These are phyloP conservation scores for Manis javanica DNA, from an alignment of 2,797 vertebrate species.

Conservation along the genomic window DNA sequence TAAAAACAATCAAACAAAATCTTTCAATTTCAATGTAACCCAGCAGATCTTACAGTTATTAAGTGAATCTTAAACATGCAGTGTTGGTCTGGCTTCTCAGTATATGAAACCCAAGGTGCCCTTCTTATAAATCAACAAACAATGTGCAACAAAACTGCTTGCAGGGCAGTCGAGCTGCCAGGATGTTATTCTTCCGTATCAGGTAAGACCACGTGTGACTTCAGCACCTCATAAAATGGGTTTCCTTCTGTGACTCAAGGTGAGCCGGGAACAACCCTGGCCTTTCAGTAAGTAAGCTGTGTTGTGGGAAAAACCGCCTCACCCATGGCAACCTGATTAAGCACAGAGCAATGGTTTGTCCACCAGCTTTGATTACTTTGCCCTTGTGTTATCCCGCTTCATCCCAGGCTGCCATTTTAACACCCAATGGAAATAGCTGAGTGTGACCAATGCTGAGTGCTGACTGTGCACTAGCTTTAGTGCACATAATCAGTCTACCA, in stretches of 20 bases:
- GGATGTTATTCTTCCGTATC: not conserved
- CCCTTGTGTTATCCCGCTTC: not conserved
- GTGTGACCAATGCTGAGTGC: not conserved
- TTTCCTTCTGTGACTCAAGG: not conserved
- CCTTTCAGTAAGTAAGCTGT: not conserved
- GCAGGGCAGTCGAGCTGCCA: not conserved
- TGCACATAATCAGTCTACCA: not conserved
- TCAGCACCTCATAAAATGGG: not conserved
- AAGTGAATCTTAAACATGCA: not conserved
- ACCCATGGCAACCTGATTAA: accelerated
- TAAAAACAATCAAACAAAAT: not conserved
- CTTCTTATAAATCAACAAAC: not conserved
- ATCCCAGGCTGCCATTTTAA: not conserved
- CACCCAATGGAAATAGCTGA: not conserved
- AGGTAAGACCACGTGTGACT: not conserved
- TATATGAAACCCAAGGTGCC: not conserved
- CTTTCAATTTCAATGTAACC: not conserved
- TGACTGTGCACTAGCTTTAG: not conserved
- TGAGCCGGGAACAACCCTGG: not conserved
- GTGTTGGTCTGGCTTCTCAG: not conserved
- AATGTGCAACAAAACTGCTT: not conserved
- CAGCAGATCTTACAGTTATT: not conserved
- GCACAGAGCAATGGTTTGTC: not conserved
- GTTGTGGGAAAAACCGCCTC: not conserved
- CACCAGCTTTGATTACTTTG: not conserved